Evolutionary conservation across 2,797 vertebrate genomes (phyloP).

Genomic region (Alectoris magna): DNA sequence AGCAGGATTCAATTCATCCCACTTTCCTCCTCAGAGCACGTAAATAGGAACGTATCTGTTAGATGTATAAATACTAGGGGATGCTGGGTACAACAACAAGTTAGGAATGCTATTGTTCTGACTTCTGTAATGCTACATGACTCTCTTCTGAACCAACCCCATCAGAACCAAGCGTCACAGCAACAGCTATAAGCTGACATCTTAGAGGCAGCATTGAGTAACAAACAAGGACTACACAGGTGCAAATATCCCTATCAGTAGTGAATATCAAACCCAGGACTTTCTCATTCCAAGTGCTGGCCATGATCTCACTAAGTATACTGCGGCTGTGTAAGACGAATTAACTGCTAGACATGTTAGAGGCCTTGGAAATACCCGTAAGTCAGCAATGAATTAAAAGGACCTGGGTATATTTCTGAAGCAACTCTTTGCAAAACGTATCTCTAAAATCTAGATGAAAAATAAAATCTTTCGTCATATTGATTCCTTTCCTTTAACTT

Average conservation of each 20-base stretch:
- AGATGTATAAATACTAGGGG: not conserved
- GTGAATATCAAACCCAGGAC: not conserved
- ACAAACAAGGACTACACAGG: not conserved
- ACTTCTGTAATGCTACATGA: not conserved
- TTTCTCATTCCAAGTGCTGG: not conserved
- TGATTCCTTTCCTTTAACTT: constrained; percentile 63
- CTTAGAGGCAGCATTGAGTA: constrained; percentile 31
- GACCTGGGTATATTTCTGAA: constrained; percentile 4
- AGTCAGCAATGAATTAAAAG: constrained; percentile 25
- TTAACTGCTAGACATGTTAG: not conserved
- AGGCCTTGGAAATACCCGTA: not conserved
- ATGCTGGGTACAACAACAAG: not conserved
- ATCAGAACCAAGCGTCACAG: not conserved
- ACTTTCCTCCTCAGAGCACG: not conserved
- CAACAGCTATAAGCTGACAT: not conserved
- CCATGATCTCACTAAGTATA: not conserved
- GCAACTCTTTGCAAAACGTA: constrained; percentile 50
- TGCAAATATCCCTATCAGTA: constrained; percentile 31
- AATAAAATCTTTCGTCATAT: constrained; percentile 65
- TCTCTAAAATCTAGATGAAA: constrained; percentile 49
- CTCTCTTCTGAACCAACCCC: not conserved
- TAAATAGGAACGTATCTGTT: not conserved
- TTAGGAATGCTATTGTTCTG: not conserved
- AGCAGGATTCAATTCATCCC: not conserved
- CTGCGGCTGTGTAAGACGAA: not conserved